A percentile compares a stretch with the other conserved stretches of the same genome.
phyloP scores from a whole-genome alignment of 1,140 invertebrate genomes.

The Zaprionus kolodkinae region DNA sequence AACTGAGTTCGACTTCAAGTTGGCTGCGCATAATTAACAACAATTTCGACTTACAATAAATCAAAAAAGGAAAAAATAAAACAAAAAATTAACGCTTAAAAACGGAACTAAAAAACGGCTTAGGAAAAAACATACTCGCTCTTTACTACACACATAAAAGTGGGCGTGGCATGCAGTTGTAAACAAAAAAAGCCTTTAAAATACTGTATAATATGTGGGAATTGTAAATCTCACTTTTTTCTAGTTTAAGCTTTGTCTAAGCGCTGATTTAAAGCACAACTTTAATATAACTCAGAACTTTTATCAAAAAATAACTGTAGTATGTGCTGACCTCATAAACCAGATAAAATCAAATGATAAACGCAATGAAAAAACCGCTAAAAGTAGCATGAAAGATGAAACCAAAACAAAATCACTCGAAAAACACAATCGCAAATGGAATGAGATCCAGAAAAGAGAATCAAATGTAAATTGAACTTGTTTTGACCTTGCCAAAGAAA shows the following conservation, averaged over 20 bases:
- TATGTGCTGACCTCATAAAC: background rate
- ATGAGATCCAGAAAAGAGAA: background rate
- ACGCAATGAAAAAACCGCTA: constrained; percentile 30
- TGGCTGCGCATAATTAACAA: constrained; percentile 74
- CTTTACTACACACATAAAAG: constrained; percentile 10
- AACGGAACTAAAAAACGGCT: constrained; percentile 6
- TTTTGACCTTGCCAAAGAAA: constrained; percentile 46
- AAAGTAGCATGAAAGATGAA: background rate
- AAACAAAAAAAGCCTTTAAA: background rate
- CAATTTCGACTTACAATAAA: constrained; percentile 54
- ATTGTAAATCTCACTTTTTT: background rate
- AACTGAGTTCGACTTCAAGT: constrained; percentile 43
- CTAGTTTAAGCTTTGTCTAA: background rate
- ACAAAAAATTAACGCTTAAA: background rate
- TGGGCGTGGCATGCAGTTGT: constrained; percentile 9
- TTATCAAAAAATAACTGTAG: background rate
- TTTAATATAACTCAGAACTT: background rate
- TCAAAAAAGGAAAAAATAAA: constrained; percentile 50
- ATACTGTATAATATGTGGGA: background rate
- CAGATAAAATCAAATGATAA: constrained; percentile 16
- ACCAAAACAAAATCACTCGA: background rate
- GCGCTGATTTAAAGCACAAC: no score
- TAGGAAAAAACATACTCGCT: background rate
- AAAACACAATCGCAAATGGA: background rate
- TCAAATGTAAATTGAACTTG: constrained; percentile 34